Conservation (phyloP, 37 sponge, comb jelly and placozoan species). For the Aphrocallistes beatrix region DNA sequence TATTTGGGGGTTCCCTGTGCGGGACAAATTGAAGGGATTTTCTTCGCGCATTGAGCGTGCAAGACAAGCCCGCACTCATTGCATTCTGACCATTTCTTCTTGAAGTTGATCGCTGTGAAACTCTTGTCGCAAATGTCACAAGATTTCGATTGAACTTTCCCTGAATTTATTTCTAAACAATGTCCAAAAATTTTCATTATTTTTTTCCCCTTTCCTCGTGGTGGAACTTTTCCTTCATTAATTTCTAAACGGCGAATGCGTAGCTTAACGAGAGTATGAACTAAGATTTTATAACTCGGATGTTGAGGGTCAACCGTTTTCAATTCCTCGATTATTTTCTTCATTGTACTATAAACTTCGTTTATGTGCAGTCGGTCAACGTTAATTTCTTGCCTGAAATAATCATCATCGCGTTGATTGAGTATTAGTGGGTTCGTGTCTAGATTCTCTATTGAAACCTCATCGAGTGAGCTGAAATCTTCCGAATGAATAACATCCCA, state of each 20-base stretch:
- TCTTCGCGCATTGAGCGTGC: neutral
- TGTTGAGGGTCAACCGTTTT: neutral
- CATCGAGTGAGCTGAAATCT: neutral
- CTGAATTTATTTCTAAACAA: neutral
- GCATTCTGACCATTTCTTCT: neutral
- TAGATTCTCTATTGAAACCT: neutral
- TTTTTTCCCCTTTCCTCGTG: neutral
- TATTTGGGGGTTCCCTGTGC: conserved; percentile 16
- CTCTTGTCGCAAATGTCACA: neutral
- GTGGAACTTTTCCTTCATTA: neutral
- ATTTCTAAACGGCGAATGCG: neutral
- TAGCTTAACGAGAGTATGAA: neutral
- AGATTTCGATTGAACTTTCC: neutral
- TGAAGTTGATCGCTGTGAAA: neutral
- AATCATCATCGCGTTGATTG: neutral
- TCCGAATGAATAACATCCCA: neutral
- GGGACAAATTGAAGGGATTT: neutral
- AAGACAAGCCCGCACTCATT: neutral
- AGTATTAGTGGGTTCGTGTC: neutral
- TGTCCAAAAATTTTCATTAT: neutral
- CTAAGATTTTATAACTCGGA: neutral
- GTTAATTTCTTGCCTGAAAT: neutral
- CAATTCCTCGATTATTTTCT: neutral
- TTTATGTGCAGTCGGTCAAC: neutral
- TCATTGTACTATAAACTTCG: neutral